Base-by-base conservation (phyloP, 2,888 invertebrate species). In the Mythimna ferrago region DNA sequence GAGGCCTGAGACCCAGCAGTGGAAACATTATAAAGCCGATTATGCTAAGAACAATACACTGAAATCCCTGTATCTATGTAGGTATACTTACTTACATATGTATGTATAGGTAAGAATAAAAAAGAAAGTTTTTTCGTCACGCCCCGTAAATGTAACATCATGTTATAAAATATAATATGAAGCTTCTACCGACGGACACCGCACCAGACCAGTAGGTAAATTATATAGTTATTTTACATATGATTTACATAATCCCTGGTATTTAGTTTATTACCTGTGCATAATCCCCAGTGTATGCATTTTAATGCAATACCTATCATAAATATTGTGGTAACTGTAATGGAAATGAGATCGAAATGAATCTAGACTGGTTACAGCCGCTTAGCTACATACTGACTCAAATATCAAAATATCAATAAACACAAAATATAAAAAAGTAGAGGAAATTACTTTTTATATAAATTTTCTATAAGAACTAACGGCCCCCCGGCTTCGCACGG, bases 111-210 rank as follows among this genome's bases (percentile, higher is more conserved):
- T 68, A 76, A 81, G 73, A 74, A 78, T 78, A 41, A 81, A 78
- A 21, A 81, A 78, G 78, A 86, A 83, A 86, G 85, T 79, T 62
- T 64, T 48, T 56, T 48, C 81, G 83, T 86, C 74, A 86, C 80
- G 86, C 76, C 61, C 63, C 2, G 65, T 83, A 78, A 54, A 32
- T 78, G 51, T 69, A 81, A 65, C 71, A 74, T 73, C 64, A 73
- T 56, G 75, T 67, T 78, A 62, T 84, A 81, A 82, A 82, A 80
- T 63, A 80, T 63, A 63, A 48, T 78, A 78, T 62, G 56, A 73
- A 78, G 71, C 69, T 54, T 65, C 65, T 70, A 38, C 72, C 58
- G 68, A 72, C 81, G 70, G 80, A 77, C 78, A 84, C 67, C 26
- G 38, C 61, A 53, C 48, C 48, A 48, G 44, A 41, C 58, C 53